These are phyloP conservation scores for Micrasema longulum DNA, from an alignment of 1,140 invertebrate species.

Conservation along the genomic window DNA sequence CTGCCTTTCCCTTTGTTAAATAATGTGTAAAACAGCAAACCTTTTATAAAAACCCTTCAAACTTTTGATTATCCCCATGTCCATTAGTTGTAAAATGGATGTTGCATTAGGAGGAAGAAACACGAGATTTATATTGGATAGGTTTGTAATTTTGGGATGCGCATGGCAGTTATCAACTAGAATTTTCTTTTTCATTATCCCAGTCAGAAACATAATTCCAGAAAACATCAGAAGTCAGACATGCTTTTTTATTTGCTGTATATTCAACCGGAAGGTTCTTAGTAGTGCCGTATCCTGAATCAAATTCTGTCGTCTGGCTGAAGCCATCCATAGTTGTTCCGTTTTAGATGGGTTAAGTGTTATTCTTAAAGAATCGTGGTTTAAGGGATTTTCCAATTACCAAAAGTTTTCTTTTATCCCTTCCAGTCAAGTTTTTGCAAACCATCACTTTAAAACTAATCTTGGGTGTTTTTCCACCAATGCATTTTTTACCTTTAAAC, in stretches of 20 bases:
- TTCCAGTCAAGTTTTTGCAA: too few relatives aligned
- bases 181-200: constrained; percentile 13
- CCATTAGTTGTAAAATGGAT: constrained; percentile 50
- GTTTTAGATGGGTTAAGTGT: constrained; percentile 43
- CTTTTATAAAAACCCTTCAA: constrained; percentile 48
- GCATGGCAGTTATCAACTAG: constrained; percentile 53
- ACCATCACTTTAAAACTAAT: too few relatives aligned
- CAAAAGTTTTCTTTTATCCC: too few relatives aligned
- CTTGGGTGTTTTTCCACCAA: too few relatives aligned
- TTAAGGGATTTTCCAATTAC: constrained; percentile 24
- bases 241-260: too few relatives aligned
- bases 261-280: too few relatives aligned
- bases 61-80: constrained; percentile 52
- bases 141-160: constrained; percentile 46
- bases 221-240: constrained; percentile 9
- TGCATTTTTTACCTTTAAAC: too few relatives aligned
- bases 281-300: too few relatives aligned
- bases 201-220: not conserved
- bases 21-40: not conserved
- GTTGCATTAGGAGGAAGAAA: constrained; percentile 54
- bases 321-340: too few relatives aligned
- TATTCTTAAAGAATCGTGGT: constrained; percentile 35
- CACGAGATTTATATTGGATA: constrained; percentile 45
- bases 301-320: too few relatives aligned
- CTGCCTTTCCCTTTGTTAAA: not conserved